A percentile compares a stretch with the other conserved stretches of the same genome.
phyloP scores from a whole-genome alignment of 1,140 invertebrate genomes.

The Hyles vespertilio region DNA sequence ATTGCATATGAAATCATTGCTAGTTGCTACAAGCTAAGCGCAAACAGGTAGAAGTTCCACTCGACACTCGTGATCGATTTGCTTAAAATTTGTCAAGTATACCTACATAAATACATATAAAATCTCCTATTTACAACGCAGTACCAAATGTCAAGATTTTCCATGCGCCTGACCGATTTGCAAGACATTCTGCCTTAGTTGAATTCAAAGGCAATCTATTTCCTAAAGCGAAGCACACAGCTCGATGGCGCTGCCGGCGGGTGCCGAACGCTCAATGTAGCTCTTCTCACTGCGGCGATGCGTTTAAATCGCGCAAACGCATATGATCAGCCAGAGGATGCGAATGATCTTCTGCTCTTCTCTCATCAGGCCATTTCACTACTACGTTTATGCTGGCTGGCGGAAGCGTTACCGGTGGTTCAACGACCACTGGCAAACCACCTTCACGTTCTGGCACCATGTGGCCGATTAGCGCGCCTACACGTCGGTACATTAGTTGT shows the following conservation, averaged over 20 bases:
- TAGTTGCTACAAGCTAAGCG: too few relatives aligned
- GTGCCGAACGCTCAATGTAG: constrained; percentile 1
- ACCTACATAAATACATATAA: too few relatives aligned
- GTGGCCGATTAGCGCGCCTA: constrained; percentile 56
- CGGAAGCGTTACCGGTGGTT: constrained; percentile 64
- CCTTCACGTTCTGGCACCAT: constrained; percentile 67
- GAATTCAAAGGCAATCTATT: constrained; percentile 38
- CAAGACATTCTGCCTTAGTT: constrained; percentile 40
- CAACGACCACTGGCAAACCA: constrained; percentile 60
- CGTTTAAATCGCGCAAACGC: constrained; percentile 49
- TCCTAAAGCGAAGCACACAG: constrained; percentile 49
- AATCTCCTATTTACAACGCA: too few relatives aligned
- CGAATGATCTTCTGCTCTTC: constrained; percentile 26
- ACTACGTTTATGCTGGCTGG: constrained; percentile 47
- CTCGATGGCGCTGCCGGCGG: constrained; percentile 36
- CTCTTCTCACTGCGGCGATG: constrained; percentile 55
- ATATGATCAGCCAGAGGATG: constrained; percentile 54
- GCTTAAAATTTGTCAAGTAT: too few relatives aligned
- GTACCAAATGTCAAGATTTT: constrained; percentile 12
- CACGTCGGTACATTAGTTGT: constrained; percentile 49
- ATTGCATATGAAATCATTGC: too few relatives aligned
- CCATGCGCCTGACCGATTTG: constrained; percentile 36
- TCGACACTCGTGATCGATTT: too few relatives aligned
- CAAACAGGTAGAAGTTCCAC: too few relatives aligned
- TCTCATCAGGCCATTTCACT: constrained; percentile 56